These are phyloP conservation scores for Amniataba percoides DNA, from an alignment of 2,797 vertebrate genomes.

Conservation along the genomic window DNA sequence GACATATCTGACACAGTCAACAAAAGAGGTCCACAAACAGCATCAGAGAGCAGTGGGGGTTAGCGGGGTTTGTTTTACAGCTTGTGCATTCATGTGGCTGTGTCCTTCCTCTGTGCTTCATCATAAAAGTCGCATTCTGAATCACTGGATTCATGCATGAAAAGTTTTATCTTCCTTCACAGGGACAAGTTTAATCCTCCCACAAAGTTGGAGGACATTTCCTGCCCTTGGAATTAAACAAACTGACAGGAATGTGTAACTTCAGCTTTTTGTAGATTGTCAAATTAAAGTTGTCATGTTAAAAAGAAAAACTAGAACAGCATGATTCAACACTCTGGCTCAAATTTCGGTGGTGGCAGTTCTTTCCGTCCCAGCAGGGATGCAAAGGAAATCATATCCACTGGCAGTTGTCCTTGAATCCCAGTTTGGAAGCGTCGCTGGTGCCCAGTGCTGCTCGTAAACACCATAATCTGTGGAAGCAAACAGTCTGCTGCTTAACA, in stretches of 20 bases:
- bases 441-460: slow-evolving; percentile 52
- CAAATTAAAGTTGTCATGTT: slow-evolving; percentile 39
- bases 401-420: slow-evolving; percentile 63
- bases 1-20: background rate
- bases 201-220: slow-evolving; percentile 41
- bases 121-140: slow-evolving; percentile 17
- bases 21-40: background rate
- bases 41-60: background rate
- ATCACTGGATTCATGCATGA: slow-evolving; percentile 32
- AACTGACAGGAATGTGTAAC: slow-evolving; percentile 24
- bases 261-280: slow-evolving; percentile 32
- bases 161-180: slow-evolving; percentile 36
- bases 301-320: slow-evolving; percentile 11
- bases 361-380: slow-evolving; percentile 51
- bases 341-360: slow-evolving; percentile 18
- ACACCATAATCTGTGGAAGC: slow-evolving; percentile 46
- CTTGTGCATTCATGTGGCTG: slow-evolving; percentile 5
- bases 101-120: slow-evolving; percentile 21
- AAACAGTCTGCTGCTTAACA: slow-evolving; percentile 65
- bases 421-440: slow-evolving; percentile 50
- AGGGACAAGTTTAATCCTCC: slow-evolving; percentile 35
- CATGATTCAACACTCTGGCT: slow-evolving; percentile 43
- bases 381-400: slow-evolving; percentile 54
- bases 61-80: background rate
- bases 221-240: slow-evolving; percentile 39